Conservation (phyloP, 1,140 invertebrate species). For the Yoshiicerus persimilis region DNA sequence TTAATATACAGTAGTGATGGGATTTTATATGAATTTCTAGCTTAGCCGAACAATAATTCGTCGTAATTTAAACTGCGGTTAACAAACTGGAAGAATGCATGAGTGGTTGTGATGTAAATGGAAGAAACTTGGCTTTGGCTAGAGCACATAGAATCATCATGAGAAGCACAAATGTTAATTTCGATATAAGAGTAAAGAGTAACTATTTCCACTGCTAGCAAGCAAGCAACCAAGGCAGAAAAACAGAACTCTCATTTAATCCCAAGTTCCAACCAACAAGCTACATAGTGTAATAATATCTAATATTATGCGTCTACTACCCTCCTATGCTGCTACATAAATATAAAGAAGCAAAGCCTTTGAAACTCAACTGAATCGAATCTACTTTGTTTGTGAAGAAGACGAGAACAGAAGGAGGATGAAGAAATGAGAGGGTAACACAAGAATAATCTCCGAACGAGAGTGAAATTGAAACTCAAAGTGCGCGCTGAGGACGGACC, state of each 20-base stretch:
- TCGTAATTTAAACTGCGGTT: background rate
- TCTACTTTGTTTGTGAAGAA: background rate
- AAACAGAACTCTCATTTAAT: background rate
- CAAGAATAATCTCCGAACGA: background rate
- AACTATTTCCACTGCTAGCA: background rate
- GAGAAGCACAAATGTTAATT: background rate
- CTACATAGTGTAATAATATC: background rate
- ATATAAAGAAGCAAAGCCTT: background rate
- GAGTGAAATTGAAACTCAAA: background rate
- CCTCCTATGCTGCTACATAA: background rate
- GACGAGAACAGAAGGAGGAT: background rate
- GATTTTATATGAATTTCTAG: background rate
- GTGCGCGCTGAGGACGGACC: slow-evolving; percentile 8
- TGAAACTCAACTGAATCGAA: background rate
- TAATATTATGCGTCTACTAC: background rate
- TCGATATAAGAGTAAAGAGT: background rate
- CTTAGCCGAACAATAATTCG: background rate
- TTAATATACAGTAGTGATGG: background rate
- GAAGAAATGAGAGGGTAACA: background rate
- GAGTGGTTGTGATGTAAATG: background rate
- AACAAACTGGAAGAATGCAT: background rate
- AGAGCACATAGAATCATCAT: background rate
- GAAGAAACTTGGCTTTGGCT: background rate
- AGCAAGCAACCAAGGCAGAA: background rate
- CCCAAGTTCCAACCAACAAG: background rate